Conservation (phyloP, 2,888 invertebrate genomes). For the Cephus pulcher region DNA sequence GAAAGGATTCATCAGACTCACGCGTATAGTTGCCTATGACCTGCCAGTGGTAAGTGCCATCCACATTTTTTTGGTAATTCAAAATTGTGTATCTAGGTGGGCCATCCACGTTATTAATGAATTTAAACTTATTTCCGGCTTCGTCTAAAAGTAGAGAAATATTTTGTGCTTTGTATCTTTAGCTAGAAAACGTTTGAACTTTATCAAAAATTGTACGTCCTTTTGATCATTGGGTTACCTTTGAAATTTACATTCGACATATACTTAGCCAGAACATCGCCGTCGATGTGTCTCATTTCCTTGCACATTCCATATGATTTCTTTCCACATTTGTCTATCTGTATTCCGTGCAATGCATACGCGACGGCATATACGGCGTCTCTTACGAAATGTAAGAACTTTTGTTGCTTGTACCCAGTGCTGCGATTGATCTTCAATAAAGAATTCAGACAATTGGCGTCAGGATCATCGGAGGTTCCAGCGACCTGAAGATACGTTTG, state of each 20-base stretch:
- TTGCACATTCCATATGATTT: slow-evolving; percentile 60
- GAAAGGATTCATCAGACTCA: slow-evolving; percentile 38
- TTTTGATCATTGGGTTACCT: slow-evolving; percentile 52
- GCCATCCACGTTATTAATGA: slow-evolving; percentile 67
- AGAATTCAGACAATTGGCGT: slow-evolving; percentile 28
- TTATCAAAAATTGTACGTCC: not conserved
- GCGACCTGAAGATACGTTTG: not conserved
- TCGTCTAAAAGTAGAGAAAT: slow-evolving; percentile 62
- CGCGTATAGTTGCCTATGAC: slow-evolving; percentile 68
- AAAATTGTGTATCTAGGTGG: slow-evolving; percentile 70
- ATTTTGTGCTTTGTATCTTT: not conserved
- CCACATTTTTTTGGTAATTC: slow-evolving; percentile 63
- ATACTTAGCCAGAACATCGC: slow-evolving; percentile 60
- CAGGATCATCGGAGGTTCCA: not conserved
- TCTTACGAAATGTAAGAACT: slow-evolving; percentile 69
- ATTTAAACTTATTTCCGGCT: slow-evolving; percentile 66
- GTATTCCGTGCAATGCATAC: slow-evolving; percentile 67
- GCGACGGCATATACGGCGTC: slow-evolving; percentile 71
- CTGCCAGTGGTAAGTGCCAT: slow-evolving; percentile 63
- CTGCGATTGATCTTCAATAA: slow-evolving; percentile 34
- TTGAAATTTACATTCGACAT: slow-evolving; percentile 68
- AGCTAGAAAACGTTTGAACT: not conserved
- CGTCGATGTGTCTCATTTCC: slow-evolving; percentile 64
- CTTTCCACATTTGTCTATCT: slow-evolving; percentile 60
- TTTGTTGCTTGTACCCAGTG: slow-evolving; percentile 62